Percentiles rank a stretch among this genome's conserved stretches.
Evolutionary conservation across 1,140 invertebrate species (phyloP).

Genomic region (Zaprionus capensis): DNA sequence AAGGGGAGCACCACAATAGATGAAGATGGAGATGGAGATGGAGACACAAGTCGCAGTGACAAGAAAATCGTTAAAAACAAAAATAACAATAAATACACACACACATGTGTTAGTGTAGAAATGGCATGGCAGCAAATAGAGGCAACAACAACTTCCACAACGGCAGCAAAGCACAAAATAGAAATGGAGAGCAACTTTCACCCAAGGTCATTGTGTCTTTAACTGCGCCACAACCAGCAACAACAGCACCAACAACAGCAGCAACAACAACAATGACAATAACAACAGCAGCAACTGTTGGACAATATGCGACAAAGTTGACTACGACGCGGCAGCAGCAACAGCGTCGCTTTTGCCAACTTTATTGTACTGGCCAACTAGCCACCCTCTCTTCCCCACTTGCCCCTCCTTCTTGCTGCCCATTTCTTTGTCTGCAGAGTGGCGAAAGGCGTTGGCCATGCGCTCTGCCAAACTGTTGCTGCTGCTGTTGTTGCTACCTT

Average conservation of each 20-base stretch:
- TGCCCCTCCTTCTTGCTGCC: neutral
- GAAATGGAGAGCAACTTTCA: conserved; percentile 84
- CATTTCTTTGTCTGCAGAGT: conserved; percentile 25
- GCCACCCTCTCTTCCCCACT: neutral
- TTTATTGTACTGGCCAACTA: conserved; percentile 34
- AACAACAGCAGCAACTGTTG: conserved; percentile 29
- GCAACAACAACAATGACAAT: conserved; percentile 16
- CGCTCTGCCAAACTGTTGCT: conserved; percentile 2
- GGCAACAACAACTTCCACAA: conserved; percentile 36
- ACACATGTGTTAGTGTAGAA: neutral
- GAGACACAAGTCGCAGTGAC: conserved; percentile 42
- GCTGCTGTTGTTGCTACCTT: neutral
- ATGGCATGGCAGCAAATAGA: conserved; percentile 39
- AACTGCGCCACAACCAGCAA: conserved; percentile 66
- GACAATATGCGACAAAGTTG: conserved; percentile 52
- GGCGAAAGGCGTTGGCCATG: conserved; percentile 30
- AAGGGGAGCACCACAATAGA: conserved; percentile 49
- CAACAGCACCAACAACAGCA: conserved; percentile 24
- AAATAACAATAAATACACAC: conserved; percentile 64
- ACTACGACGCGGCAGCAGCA: conserved; percentile 36
- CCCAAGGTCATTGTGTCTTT: conserved; percentile 84
- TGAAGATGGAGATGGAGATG: conserved; percentile 15
- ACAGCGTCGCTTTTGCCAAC: conserved; percentile 27
- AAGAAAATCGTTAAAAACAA: conserved; percentile 65
- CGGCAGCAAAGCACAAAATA: conserved; percentile 66